Base-by-base conservation (phyloP, 2,888 invertebrate genomes). In the Phymatocera aterrima region DNA sequence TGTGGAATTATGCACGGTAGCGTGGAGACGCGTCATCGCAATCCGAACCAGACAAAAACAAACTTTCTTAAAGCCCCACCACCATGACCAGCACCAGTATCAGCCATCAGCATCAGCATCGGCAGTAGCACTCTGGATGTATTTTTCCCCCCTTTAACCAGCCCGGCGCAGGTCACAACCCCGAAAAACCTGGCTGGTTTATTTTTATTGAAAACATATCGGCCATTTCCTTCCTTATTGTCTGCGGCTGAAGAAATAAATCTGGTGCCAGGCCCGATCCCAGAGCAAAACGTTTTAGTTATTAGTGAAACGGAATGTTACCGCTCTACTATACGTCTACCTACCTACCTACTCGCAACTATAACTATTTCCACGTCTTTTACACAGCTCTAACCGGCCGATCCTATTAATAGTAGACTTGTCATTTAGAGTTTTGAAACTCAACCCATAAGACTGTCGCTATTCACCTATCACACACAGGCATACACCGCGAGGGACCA, bases 171-270 rank as follows among this genome's bases (percentile, higher is more conserved):
- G 72, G 72, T 72, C 72, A 51, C 40, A 28, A 57, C 75, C 75
- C 75, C 43, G 51, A 68, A 15, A 21, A 72, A 74, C 15, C 74
- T 78, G 64, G 81, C 70, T 80, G 77, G 87, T 87, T 87, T 87
- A 86, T 87, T 87, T 87, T 85, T 85, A 85, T 87, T 86, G 85
- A 85, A 86, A 87, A 86, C 85, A 84, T 85, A 87, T 87, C 86
- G 82, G 85, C 84, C 84, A 85, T 86, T 87, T 86, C 85, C 86
- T 87, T 87, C 85, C 85, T 86, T 85, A 86, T 87, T 87, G 86
- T 85, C 85, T 83, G 85, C 84, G 75, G 75, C 84, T 86, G 83
- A 85, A 85, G 85, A 87, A 87, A 87, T 84, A 87, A 87, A 87
- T 87, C 83, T 74, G 78, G 82, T 79, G 82, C 80, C 79, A 57